A percentile compares a stretch with the other conserved stretches of the same genome.
Conservation (phyloP, 2,888 invertebrate species). For the Lepidocyrtoides sp. region DNA sequence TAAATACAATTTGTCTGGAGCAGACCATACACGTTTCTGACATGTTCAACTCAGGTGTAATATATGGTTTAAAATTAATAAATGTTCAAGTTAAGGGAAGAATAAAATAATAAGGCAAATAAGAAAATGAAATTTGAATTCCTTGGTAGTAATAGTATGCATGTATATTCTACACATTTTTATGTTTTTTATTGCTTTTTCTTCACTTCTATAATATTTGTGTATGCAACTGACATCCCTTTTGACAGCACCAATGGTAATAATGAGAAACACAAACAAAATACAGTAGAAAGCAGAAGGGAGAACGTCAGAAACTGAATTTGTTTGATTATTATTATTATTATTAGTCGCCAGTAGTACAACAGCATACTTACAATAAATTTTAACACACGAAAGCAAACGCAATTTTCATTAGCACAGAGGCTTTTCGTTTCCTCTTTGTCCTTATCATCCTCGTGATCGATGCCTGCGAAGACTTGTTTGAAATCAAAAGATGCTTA, state of each 20-base stretch:
- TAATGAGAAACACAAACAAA: slow-evolving; percentile 15
- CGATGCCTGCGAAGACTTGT: not conserved
- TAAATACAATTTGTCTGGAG: too few species aligned
- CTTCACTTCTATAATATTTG: not conserved
- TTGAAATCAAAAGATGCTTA: not conserved
- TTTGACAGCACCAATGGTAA: not conserved
- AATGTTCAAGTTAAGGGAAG: too few species aligned
- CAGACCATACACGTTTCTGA: too few species aligned
- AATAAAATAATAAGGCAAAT: too few species aligned
- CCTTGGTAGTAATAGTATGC: too few species aligned
- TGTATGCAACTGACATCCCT: not conserved
- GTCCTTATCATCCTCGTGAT: not conserved
- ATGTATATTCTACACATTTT: too few species aligned
- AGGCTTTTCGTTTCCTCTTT: not conserved
- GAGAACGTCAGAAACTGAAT: not conserved
- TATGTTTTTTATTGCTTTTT: too few species aligned
- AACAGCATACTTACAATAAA: not conserved
- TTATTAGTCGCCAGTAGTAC: not conserved
- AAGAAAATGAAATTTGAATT: too few species aligned
- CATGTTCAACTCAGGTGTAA: too few species aligned
- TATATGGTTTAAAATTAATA: too few species aligned
- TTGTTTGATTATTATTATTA: slow-evolving; percentile 5
- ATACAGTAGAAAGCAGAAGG: not conserved
- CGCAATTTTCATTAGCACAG: slow-evolving; percentile 8
- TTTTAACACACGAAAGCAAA: slow-evolving; percentile 13